Evolutionary conservation across 1,140 invertebrate species (phyloP).

Genomic region (Leptonema lineaticorne): DNA sequence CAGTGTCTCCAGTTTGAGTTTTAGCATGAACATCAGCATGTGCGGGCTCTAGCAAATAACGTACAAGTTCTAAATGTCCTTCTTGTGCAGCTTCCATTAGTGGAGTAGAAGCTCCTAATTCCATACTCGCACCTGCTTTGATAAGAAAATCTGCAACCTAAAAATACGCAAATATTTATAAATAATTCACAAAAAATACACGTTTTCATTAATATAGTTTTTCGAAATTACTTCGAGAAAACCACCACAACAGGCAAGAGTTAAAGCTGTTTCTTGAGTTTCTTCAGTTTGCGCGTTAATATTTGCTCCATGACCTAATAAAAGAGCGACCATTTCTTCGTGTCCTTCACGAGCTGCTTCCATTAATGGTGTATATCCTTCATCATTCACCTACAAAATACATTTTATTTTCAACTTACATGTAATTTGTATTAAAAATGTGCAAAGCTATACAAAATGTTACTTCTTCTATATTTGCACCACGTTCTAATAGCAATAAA

Average conservation of each 20-base stretch:
- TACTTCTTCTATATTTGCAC: slow-evolving; percentile 95
- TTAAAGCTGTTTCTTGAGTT: slow-evolving; percentile 96
- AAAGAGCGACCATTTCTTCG: slow-evolving; percentile 95
- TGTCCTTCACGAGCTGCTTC: slow-evolving; percentile 98
- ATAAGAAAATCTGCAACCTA: slow-evolving; percentile 93
- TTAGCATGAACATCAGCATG: slow-evolving; percentile 90
- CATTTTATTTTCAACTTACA: neutral
- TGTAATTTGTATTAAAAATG: neutral
- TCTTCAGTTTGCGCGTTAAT: slow-evolving; percentile 98
- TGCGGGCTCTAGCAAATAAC: slow-evolving; percentile 77
- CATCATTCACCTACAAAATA: slow-evolving; percentile 79
- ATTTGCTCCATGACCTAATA: slow-evolving; percentile 91
- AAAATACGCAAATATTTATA: neutral
- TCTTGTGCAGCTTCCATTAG: slow-evolving; percentile 98
- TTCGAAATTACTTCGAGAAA: slow-evolving; percentile 76
- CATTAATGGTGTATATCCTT: slow-evolving; percentile 99
- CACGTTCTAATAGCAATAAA: slow-evolving; percentile 90
- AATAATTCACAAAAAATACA: too few species aligned
- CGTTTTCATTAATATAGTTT: too few species aligned
- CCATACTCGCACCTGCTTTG: slow-evolving; percentile 93
- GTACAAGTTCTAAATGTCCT: slow-evolving; percentile 91
- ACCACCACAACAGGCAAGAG: slow-evolving; percentile 95
- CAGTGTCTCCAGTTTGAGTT: slow-evolving; percentile 94
- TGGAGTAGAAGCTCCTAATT: slow-evolving; percentile 94
- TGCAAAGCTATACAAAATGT: neutral